These are phyloP conservation scores for Trichogramma evanescens DNA, from an alignment of 2,888 invertebrate genomes.

Conservation along the genomic window DNA sequence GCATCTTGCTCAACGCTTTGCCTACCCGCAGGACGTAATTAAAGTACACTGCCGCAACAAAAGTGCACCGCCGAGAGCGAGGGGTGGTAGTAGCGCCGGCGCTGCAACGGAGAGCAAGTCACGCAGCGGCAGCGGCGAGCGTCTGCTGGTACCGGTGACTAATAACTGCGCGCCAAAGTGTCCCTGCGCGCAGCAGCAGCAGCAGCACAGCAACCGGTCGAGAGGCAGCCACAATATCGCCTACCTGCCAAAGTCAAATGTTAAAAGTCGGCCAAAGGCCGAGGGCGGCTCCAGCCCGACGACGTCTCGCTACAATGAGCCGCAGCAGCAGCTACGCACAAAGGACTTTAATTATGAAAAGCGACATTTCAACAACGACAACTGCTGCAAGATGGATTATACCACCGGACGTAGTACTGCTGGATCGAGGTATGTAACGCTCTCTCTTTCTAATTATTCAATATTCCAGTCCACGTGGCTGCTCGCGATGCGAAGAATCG, in stretches of 20 bases:
- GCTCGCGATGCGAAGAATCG: too few species aligned
- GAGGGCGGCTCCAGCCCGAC: neutral
- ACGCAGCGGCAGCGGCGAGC: neutral
- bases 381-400: neutral
- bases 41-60: constrained; percentile 7
- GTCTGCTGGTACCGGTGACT: too few species aligned
- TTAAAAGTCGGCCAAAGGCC: neutral
- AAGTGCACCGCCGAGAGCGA: constrained; percentile 5
- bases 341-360: constrained; percentile 2
- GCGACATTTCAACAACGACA: neutral
- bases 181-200: neutral
- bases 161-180: neutral
- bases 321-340: neutral
- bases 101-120: neutral
- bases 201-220: neutral
- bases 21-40: constrained; percentile 8
- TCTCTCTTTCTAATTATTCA: too few species aligned
- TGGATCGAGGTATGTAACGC: neutral
- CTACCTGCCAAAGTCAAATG: neutral
- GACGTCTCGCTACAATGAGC: too few species aligned
- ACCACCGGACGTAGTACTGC: neutral
- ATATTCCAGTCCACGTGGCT: too few species aligned
- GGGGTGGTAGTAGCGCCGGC: neutral
- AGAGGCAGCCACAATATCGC: too few species aligned
- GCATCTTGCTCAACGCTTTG: too few species aligned